Base-by-base conservation (phyloP, 2,888 invertebrate genomes). In the Dascillus cervinus region DNA sequence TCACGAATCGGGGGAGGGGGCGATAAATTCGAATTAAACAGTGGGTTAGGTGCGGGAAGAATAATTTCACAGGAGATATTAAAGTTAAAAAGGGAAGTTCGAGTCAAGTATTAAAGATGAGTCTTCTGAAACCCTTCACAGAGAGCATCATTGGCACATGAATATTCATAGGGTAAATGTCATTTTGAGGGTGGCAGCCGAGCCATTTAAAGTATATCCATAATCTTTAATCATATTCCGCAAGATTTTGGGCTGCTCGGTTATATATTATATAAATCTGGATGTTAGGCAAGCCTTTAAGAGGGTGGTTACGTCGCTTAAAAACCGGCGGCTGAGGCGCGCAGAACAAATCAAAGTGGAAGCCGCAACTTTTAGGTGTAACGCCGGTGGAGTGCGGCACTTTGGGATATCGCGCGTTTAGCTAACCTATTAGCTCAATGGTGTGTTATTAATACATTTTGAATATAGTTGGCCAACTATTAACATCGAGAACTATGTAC, bases 381-480 rank as follows among this genome's bases (percentile, higher is more conserved):
- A n/a, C n/a, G n/a, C n/a, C n/a, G n/a, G n/a, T n/a, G n/a, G n/a
- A n/a, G n/a, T n/a, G n/a, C n/a, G n/a, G n/a, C n/a, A n/a, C n/a
- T n/a, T n/a, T n/a, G n/a, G n/a, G n/a, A n/a, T n/a, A n/a, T n/a
- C n/a, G n/a, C n/a, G n/a, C n/a, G n/a, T n/a, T n/a, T n/a, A 17
- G 17, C 13, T 14, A 27, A 30, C 35, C 21, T 51, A 53, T 59
- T 59, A 58, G 55, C 50, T 60, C 60, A 62, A 62, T 62, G 62
- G 60, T 49, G 56, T 52, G 60, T 60, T 60, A 58, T 55, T 60
- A 62, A 62, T 54, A 53, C 53, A 58, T 60, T 58, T 55, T 55
- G 57, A 55, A 60, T 60, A 58, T 58, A 60, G 58, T 61, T 61
- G 47, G 50, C 49, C 47, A 60, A 60, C 59, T 60, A 61, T 17